These are phyloP conservation scores for Zootermopsis nevadensis DNA, from an alignment of 2,888 invertebrate species.

Conservation along the genomic window DNA sequence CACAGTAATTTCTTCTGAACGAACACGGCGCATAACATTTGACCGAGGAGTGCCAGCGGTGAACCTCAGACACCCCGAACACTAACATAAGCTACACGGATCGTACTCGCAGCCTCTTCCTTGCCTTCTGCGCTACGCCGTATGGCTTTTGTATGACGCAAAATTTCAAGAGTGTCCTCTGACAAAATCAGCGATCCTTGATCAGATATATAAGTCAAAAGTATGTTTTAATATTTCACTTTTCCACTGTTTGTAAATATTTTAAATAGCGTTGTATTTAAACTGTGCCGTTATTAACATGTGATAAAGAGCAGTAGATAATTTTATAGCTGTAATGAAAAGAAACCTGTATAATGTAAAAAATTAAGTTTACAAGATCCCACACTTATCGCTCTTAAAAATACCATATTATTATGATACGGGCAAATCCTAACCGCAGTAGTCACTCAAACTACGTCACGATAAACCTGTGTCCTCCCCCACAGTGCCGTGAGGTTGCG, in stretches of 20 bases:
- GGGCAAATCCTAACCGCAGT: constrained; percentile 19
- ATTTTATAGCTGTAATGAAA: not conserved
- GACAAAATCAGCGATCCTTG: too few species aligned
- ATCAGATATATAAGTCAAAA: not conserved
- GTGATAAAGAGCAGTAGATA: not conserved
- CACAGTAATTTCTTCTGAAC: not conserved
- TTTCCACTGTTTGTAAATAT: constrained; percentile 11
- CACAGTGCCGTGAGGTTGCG: not conserved
- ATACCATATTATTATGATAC: not conserved
- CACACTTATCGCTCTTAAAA: not conserved
- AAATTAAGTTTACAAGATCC: not conserved
- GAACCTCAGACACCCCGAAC: too few species aligned
- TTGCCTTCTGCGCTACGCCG: too few species aligned
- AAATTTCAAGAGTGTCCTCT: too few species aligned
- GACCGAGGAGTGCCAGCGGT: too few species aligned
- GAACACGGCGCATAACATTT: too few species aligned
- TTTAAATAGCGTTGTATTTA: constrained; percentile 2
- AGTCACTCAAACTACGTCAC: constrained; percentile 12
- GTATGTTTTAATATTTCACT: not conserved
- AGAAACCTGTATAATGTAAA: not conserved
- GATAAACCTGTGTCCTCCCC: not conserved
- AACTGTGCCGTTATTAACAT: constrained; percentile 20
- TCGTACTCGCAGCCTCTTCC: too few species aligned
- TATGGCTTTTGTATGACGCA: too few species aligned
- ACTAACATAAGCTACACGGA: too few species aligned